Evolutionary conservation across 1,140 invertebrate species (phyloP), one percentile per base, ranked within the genome.

Genomic region (Cotesia vestalis): DNA sequence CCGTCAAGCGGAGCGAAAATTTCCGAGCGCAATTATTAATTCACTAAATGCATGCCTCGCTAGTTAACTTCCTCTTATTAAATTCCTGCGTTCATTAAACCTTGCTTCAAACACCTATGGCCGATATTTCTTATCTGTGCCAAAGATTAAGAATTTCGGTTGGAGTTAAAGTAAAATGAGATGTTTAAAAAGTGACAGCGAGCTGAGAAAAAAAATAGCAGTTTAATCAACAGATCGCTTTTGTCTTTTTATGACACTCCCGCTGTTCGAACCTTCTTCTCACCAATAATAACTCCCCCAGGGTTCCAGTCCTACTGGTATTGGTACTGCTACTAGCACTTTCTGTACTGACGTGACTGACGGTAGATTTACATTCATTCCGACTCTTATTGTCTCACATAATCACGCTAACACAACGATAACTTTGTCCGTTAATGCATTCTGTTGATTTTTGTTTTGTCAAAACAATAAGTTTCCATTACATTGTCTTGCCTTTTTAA

Each of bases 11-110:
- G 61, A 62, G 36, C 60, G 35, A 36, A 35, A 69, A 71, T 59
- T 63, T 27, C 61, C 61, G 51, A 63, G 5, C 36, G 46, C 17
- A 12, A 17, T 52, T 67, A 67, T 67, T 53, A 67, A 53, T 34
- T 67, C 12, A n/a, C 38, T 4, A 51, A 51, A 35, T 38, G 51
- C 64, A 67, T 67, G 51, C 63, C 63, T 66, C 51, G 61, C 6
- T 6, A 20, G 6, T 11, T 12, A 14, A 66, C 63, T 66, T 66
- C 63, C 63, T 66, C 51, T 52, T 34, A 66, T 52, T 52, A 66
- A 52, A 52, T 66, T 66, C 8, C 12, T 27, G 17, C 20, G 12
- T 34, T 60, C 3, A 60, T 60, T 60, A 20, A 60, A 55, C 14
- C 12, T 1, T 55, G n/a, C 4, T 9, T 8, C n/a, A 55, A 55